These are phyloP conservation scores for Diaperis boleti DNA, from an alignment of 2,888 invertebrate genomes.

Conservation along the genomic window DNA sequence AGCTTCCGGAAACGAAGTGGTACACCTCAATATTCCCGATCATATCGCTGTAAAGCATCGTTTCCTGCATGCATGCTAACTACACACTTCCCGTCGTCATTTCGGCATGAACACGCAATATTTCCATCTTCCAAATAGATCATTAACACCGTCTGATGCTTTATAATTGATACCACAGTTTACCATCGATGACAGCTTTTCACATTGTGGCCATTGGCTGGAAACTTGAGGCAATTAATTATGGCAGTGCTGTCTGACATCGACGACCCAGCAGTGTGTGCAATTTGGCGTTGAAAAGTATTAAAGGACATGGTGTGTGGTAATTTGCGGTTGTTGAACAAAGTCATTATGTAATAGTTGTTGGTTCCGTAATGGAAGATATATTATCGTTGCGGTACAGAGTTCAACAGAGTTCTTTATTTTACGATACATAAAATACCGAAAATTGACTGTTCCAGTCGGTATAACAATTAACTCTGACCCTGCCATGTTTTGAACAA, in stretches of 20 bases:
- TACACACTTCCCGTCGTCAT: conserved; percentile 30
- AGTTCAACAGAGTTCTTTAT: too few species aligned
- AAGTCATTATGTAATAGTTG: too few species aligned
- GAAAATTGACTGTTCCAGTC: too few species aligned
- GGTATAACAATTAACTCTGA: too few species aligned
- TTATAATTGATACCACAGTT: conserved; percentile 2
- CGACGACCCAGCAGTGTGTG: too few species aligned
- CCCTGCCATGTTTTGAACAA: too few species aligned
- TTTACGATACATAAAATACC: too few species aligned
- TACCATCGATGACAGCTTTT: conserved; percentile 8
- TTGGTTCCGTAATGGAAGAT: too few species aligned
- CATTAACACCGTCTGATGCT: conserved; percentile 4
- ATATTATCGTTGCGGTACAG: too few species aligned
- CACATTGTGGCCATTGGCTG: not conserved
- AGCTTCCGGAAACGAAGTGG: conserved; percentile 20
- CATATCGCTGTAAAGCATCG: conserved; percentile 31
- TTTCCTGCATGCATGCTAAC: conserved; percentile 37
- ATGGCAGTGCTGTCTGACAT: not conserved
- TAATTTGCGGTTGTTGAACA: too few species aligned
- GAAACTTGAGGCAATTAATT: conserved; percentile 5
- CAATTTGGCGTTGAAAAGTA: too few species aligned
- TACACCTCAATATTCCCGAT: conserved; percentile 17
- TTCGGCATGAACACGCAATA: conserved; percentile 27
- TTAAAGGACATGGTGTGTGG: too few species aligned
- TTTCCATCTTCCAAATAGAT: conserved; percentile 23